Evolutionary conservation across 2,888 invertebrate genomes (phyloP).

Genomic region (Acanthosepion pharaonis): DNA sequence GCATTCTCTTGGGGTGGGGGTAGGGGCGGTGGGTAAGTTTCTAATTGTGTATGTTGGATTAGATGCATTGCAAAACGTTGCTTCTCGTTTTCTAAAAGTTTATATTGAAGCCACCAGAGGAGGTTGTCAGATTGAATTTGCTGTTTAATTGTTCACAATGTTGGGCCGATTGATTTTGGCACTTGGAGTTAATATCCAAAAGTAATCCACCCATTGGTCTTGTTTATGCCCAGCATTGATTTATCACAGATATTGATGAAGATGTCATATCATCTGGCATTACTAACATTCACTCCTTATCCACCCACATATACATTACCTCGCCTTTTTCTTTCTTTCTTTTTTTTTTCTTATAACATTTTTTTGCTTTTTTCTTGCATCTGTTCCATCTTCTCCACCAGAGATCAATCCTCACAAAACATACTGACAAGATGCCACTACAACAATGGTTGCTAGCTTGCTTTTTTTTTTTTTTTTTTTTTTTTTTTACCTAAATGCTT

Average conservation of each 20-base stretch:
- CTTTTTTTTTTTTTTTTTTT: not conserved
- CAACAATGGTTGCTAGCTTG: not conserved
- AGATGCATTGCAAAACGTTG: not conserved
- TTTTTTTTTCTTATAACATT: no score
- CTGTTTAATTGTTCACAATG: slow-evolving; percentile 33
- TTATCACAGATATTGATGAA: not conserved
- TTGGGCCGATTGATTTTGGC: slow-evolving; percentile 5
- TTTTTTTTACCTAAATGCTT: not conserved
- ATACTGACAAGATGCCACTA: not conserved
- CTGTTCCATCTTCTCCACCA: not conserved
- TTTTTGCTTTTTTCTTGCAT: not conserved
- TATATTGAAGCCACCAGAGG: not conserved
- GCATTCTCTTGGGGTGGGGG: not conserved
- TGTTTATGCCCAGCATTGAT: not conserved
- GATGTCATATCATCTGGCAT: not conserved
- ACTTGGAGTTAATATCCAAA: slow-evolving; percentile 33
- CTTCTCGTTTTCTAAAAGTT: not conserved
- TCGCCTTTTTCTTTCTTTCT: not conserved
- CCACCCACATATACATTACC: not conserved
- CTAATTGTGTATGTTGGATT: not conserved
- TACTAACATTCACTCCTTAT: not conserved
- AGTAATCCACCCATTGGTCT: not conserved
- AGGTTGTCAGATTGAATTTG: not conserved
- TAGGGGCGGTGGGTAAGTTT: not conserved
- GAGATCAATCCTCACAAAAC: not conserved